phyloP scores from a whole-genome alignment of 1,140 invertebrate species.

The Bombus ignitus region DNA sequence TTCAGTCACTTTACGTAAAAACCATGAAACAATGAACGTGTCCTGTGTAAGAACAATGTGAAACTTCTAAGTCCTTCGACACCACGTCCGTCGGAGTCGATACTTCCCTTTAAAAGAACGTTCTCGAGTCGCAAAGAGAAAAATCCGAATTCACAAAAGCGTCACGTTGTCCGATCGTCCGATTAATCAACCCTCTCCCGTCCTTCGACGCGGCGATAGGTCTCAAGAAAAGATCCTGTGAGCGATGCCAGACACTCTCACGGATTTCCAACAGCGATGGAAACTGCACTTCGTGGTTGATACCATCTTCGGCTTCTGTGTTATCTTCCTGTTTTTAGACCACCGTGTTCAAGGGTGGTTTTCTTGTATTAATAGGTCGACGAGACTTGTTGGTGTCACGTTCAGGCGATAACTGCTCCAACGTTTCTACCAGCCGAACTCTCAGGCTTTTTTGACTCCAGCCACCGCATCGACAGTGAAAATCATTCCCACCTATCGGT shows the following conservation, averaged over 20 bases:
- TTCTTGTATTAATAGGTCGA: not conserved
- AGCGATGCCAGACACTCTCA: not conserved
- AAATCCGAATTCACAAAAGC: not conserved
- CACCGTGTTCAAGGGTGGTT: not conserved
- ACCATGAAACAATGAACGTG: no score
- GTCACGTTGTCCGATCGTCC: not conserved
- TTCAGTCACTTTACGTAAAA: no score
- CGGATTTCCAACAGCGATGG: not conserved
- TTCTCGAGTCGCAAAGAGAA: not conserved
- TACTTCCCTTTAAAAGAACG: no score
- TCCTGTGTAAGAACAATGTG: no score
- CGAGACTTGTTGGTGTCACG: not conserved
- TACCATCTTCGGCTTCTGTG: not conserved
- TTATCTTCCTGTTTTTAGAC: not conserved
- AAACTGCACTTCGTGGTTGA: not conserved
- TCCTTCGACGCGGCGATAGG: slow-evolving; percentile 36
- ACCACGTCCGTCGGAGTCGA: not conserved
- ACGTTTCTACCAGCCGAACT: slow-evolving; percentile 54
- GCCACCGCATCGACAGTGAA: slow-evolving; percentile 62
- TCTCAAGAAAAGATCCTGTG: slow-evolving; percentile 52
- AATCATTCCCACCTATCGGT: slow-evolving; percentile 48
- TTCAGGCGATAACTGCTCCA: not conserved
- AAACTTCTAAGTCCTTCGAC: not conserved
- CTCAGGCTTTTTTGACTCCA: slow-evolving; percentile 63
- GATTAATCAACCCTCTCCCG: slow-evolving; percentile 33